Conservation (phyloP, 2,113 vertebrate genomes). For the Nettapus auritus region DNA sequence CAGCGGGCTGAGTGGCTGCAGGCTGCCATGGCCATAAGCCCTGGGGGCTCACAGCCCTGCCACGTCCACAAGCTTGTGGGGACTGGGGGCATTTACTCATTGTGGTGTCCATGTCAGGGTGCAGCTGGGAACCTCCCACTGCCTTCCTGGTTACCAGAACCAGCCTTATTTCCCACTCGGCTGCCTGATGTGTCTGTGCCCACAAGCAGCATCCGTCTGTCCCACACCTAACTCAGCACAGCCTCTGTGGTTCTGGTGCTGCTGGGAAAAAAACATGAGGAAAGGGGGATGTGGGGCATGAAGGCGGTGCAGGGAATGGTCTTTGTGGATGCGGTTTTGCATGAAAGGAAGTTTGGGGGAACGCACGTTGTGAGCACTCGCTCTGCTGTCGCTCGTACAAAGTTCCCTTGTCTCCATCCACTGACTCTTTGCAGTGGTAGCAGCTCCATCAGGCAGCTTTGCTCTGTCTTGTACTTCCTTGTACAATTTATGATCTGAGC, state of each 20-base stretch:
- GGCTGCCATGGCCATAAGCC: too few relatives aligned
- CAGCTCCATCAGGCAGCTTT: accelerated
- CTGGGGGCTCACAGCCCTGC: too few relatives aligned
- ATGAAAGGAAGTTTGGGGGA: not conserved
- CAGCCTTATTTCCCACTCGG: accelerated
- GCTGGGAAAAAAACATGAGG: not conserved
- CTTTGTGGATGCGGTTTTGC: not conserved
- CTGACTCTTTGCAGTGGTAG: not conserved
- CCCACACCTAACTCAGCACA: accelerated
- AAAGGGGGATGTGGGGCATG: accelerated
- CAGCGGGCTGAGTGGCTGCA: accelerated
- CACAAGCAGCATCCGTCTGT: not conserved
- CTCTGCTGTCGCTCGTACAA: not conserved
- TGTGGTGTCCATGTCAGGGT: accelerated
- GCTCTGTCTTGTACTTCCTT: not conserved
- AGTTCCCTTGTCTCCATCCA: not conserved
- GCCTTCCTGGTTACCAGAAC: not conserved
- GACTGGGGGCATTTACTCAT: accelerated
- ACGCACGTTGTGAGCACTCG: not conserved
- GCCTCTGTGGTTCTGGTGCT: accelerated
- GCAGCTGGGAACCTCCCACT: accelerated
- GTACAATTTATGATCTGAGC: accelerated
- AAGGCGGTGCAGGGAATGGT: not conserved
- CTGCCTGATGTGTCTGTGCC: accelerated
- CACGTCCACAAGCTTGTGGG: too few relatives aligned